phyloP scores from a whole-genome alignment of 1,140 invertebrate species.

The Tenebrio molitor region DNA sequence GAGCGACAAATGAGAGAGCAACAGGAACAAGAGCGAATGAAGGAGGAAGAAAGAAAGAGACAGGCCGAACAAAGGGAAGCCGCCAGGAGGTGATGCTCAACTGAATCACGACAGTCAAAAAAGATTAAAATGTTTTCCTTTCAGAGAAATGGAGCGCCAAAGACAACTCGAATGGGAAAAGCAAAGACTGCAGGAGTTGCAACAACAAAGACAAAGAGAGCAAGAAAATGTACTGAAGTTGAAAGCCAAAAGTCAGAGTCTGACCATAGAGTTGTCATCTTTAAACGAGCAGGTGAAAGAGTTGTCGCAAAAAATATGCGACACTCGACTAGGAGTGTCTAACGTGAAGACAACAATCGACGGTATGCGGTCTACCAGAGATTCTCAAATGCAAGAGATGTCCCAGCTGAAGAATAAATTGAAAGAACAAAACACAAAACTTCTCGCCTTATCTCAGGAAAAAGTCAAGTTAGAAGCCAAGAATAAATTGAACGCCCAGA shows the following conservation, averaged over 20 bases:
- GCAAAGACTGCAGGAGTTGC: constrained; percentile 87
- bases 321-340: constrained; percentile 90
- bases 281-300: constrained; percentile 81
- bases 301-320: constrained; percentile 88
- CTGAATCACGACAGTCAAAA: too few species aligned
- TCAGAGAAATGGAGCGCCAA: constrained; percentile 93
- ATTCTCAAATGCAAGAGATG: constrained; percentile 92
- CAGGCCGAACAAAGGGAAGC: constrained; percentile 85
- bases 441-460: constrained; percentile 86
- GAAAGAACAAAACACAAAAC: constrained; percentile 86
- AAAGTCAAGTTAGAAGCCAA: constrained; percentile 86
- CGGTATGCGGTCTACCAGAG: constrained; percentile 92
- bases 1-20: constrained; percentile 86
- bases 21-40: constrained; percentile 82
- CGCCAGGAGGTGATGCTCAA: constrained; percentile 76
- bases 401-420: constrained; percentile 86
- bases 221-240: constrained; percentile 90
- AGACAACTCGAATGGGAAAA: constrained; percentile 97
- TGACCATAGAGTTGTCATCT: constrained; percentile 85
- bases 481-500: constrained; percentile 72
- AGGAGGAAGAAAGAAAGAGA: constrained; percentile 79
- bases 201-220: constrained; percentile 87
- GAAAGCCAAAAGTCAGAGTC: constrained; percentile 90
- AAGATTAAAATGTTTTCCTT: too few species aligned
- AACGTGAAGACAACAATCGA: constrained; percentile 96